Percentiles rank a stretch among this genome's conserved stretches.
Conservation (phyloP, 2,113 vertebrate species). For the Equus przewalskii region DNA sequence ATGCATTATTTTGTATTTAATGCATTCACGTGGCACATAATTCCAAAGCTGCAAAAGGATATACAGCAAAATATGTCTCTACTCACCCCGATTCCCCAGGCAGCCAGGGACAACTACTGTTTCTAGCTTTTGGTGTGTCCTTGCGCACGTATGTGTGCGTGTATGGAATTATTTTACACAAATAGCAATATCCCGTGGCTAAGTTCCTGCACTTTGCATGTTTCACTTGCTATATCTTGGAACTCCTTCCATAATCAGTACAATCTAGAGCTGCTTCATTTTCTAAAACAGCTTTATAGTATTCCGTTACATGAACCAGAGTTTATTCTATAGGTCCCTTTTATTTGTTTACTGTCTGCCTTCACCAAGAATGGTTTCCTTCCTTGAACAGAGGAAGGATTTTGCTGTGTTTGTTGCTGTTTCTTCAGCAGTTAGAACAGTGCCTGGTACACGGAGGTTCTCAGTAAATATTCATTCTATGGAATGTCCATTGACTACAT, state of each 20-base stretch:
- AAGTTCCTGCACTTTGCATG: neutral
- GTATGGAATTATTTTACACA: neutral
- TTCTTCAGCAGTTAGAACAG: neutral
- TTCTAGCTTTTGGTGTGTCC: neutral
- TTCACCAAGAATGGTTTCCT: neutral
- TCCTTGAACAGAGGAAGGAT: neutral
- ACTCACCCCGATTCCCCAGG: neutral
- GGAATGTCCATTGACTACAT: neutral
- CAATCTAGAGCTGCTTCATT: neutral
- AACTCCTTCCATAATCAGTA: neutral
- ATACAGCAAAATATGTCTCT: neutral
- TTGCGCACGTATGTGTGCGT: neutral
- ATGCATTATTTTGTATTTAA: conserved; percentile 2
- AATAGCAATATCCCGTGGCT: neutral
- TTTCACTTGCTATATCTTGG: neutral
- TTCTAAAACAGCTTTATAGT: neutral
- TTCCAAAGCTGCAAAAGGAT: neutral
- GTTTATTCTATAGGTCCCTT: neutral
- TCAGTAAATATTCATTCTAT: neutral
- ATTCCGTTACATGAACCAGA: neutral
- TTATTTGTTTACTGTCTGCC: neutral
- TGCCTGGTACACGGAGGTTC: neutral
- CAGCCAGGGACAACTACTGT: neutral
- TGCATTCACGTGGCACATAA: neutral
- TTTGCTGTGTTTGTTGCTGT: neutral